These are phyloP conservation scores for Cerceris rybyensis DNA, from an alignment of 2,888 invertebrate genomes.

Conservation along the genomic window DNA sequence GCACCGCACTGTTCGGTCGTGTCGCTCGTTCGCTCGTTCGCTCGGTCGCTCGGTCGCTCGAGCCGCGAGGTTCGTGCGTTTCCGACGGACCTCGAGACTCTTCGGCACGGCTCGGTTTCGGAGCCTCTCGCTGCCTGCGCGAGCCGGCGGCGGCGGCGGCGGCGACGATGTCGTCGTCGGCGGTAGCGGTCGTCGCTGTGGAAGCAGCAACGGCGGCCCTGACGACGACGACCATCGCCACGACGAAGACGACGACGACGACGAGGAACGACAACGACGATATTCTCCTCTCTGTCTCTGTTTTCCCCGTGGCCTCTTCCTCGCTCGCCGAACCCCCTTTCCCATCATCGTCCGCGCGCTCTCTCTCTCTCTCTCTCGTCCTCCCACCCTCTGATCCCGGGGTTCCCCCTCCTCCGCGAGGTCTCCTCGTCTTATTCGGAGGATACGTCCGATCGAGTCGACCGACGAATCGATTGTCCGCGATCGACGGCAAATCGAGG, in stretches of 20 bases:
- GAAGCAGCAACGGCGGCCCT: constrained; percentile 5
- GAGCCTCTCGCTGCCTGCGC: constrained; percentile 56
- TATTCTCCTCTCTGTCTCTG: neutral
- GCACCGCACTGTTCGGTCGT: constrained; percentile 71
- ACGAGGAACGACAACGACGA: neutral
- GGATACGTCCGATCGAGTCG: constrained; percentile 26
- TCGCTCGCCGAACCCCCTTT: constrained; percentile 15
- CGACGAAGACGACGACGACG: constrained; percentile 5
- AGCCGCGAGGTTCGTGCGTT: constrained; percentile 64
- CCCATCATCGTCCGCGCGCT: constrained; percentile 20
- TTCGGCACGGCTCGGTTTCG: constrained; percentile 60
- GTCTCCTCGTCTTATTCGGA: constrained; percentile 14
- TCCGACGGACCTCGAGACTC: constrained; percentile 59
- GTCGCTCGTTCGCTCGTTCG: constrained; percentile 61
- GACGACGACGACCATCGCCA: neutral
- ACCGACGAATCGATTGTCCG: constrained; percentile 51
- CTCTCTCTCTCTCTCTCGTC: constrained; percentile 8
- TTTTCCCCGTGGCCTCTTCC: constrained; percentile 5
- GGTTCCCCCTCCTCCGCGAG: neutral
- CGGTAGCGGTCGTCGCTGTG: constrained; percentile 9
- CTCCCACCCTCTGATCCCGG: neutral
- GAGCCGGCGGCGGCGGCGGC: neutral
- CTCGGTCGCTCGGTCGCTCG: constrained; percentile 62
- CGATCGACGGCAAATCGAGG: constrained; percentile 61
- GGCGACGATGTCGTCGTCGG: constrained; percentile 7